Percentiles rank a stretch among this genome's conserved stretches.
Conservation (phyloP, 2,888 invertebrate species). For the Drosophila falleni region DNA sequence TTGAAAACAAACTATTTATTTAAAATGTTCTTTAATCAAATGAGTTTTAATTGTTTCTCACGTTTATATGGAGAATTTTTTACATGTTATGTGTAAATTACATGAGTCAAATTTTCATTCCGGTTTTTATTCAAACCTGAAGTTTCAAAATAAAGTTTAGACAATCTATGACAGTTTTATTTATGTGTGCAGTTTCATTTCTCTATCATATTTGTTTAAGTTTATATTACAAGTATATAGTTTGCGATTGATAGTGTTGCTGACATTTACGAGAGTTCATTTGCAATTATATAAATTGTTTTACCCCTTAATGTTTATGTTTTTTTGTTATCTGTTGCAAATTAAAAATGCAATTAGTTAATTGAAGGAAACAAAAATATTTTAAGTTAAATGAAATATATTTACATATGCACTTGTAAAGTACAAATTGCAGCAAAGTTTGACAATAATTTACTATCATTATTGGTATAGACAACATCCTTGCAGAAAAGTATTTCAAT, state of each 20-base stretch:
- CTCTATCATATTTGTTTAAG: slow-evolving; percentile 28
- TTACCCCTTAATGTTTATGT: not conserved
- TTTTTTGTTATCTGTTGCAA: slow-evolving; percentile 32
- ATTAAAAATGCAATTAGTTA: slow-evolving; percentile 43
- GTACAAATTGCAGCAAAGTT: slow-evolving; percentile 35
- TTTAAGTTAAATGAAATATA: slow-evolving; percentile 33
- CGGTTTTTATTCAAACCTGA: not conserved
- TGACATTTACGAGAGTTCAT: slow-evolving; percentile 39
- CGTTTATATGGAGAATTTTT: slow-evolving; percentile 21
- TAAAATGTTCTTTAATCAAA: slow-evolving; percentile 53
- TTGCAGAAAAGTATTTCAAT: not conserved
- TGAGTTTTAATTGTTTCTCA: slow-evolving; percentile 52
- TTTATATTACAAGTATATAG: slow-evolving; percentile 57
- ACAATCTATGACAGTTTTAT: slow-evolving; percentile 13
- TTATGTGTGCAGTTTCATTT: slow-evolving; percentile 35
- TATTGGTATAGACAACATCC: slow-evolving; percentile 17
- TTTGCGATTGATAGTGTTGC: slow-evolving; percentile 38
- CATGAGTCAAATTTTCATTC: slow-evolving; percentile 38
- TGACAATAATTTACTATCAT: slow-evolving; percentile 44
- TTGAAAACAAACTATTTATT: slow-evolving; percentile 10
- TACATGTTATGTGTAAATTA: slow-evolving; percentile 36
- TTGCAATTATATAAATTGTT: slow-evolving; percentile 38
- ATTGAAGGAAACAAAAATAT: slow-evolving; percentile 36
- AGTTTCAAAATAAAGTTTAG: slow-evolving; percentile 14
- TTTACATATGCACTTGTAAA: slow-evolving; percentile 40